Base-by-base conservation (phyloP, 1,140 invertebrate species). In the Parapsyche elsis region DNA sequence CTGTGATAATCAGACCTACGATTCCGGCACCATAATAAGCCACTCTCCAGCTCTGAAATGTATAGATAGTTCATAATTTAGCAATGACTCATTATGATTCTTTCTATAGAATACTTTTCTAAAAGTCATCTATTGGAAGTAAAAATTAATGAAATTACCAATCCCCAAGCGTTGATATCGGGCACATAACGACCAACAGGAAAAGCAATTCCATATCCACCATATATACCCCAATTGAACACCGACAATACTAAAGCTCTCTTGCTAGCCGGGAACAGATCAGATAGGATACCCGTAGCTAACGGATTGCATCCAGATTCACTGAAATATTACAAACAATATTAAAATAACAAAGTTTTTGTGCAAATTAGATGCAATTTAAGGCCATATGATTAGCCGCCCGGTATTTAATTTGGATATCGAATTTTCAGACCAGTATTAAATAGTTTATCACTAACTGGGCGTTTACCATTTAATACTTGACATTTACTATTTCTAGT, bases 201-300 rank as follows among this genome's bases (percentile, higher is more conserved):
- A 86, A 97, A 98, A 9, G 96, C 95, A 64, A 98, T 93, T 53
- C 96, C 96, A 83, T 97, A 98, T 10, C 96, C 97, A 21, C 96
- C 95, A 85, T 98, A 98, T 81, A 98, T 98, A 44, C 97, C 97
- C 96, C 96, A 98, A 87, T 98, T 98, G 88, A 98, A 98, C 75
- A 98, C 93, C 0, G 96, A 96, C 90, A 98, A 93, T 0, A 97
- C 96, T 12, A 97, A 88, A 9, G 94, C 97, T 81, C 96, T 91
- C 81, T 95, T 93, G 75, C 94, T 90, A 86, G 95, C 94, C 0
- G 92, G 91, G 84, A 96, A 96, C 83, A 96, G 92, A 85, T 98
- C 96, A 0, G 95, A 94, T 14, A 98, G 90, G 59, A 98, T 93
- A 4, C 93, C 93, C 0, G 95, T 96, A 0, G 95, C 95, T 83